A percentile compares a stretch with the other conserved stretches of the same genome.
Conservation (phyloP, 2,113 vertebrate genomes). For the Indicator maculatus region DNA sequence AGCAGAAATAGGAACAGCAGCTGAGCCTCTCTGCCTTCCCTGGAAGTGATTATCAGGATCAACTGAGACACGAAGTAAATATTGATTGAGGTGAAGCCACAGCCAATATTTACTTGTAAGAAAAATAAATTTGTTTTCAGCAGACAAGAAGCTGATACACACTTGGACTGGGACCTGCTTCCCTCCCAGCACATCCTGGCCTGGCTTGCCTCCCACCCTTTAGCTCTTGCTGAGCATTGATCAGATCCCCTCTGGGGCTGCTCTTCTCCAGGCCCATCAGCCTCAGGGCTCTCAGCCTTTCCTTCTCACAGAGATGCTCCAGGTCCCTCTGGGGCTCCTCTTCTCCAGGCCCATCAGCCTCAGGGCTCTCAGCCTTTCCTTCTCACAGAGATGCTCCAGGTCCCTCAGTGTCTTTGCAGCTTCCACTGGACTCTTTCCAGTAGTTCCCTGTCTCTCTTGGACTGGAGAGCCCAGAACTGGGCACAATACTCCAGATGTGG, state of each 20-base stretch:
- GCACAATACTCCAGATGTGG: not conserved
- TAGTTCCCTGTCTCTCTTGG: too few species aligned
- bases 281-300: not conserved
- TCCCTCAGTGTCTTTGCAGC: too few species aligned
- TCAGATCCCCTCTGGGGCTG: too few species aligned
- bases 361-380: not conserved
- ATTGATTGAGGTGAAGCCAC: not conserved
- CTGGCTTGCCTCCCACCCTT: not conserved
- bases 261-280: not conserved
- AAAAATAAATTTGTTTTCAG: not conserved
- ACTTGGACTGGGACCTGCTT: not conserved
- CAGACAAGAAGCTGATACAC: not conserved
- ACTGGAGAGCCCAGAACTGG: not conserved
- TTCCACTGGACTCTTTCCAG: too few species aligned
- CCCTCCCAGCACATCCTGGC: not conserved
- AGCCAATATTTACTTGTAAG: not conserved
- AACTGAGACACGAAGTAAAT: not conserved
- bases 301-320: too few species aligned
- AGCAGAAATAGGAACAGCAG: not conserved
- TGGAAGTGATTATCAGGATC: not conserved
- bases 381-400: too few species aligned
- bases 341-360: not conserved
- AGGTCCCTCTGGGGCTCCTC: too few species aligned
- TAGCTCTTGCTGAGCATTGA: too few species aligned
- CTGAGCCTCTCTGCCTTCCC: not conserved